Percentiles rank a stretch among this genome's conserved stretches.
phyloP scores from a whole-genome alignment of 2,113 vertebrate species.

The Anseranas semipalmata region DNA sequence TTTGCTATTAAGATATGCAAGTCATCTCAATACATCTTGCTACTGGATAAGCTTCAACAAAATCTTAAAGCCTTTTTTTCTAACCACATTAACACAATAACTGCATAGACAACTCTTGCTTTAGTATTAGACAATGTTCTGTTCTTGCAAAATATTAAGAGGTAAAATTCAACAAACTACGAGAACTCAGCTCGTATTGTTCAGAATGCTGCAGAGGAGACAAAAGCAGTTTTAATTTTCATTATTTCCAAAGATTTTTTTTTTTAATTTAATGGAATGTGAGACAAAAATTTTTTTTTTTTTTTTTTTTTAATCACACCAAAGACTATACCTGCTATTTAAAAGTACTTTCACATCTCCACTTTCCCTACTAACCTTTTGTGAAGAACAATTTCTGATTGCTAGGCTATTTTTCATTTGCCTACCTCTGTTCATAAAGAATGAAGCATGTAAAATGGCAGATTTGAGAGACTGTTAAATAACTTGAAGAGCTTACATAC shows the following conservation, averaged over 20 bases:
- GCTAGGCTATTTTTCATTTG: slow-evolving; percentile 63
- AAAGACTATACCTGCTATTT: slow-evolving; percentile 28
- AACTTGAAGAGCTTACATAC: slow-evolving; percentile 49
- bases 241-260: background rate
- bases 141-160: slow-evolving; percentile 25
- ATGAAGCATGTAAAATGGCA: slow-evolving; percentile 25
- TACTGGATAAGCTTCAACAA: slow-evolving; percentile 50
- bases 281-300: background rate
- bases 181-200: background rate
- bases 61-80: slow-evolving; percentile 13
- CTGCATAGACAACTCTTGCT: background rate
- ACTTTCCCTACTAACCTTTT: slow-evolving; percentile 48
- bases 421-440: slow-evolving; percentile 47
- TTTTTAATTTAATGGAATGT: slow-evolving; percentile 10
- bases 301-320: background rate
- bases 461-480: slow-evolving; percentile 54
- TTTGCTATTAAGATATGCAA: slow-evolving; percentile 63
- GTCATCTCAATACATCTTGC: slow-evolving; percentile 49
- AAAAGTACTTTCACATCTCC: slow-evolving; percentile 43
- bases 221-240: slow-evolving; percentile 31
- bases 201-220: background rate
- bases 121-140: background rate
- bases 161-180: slow-evolving; percentile 7
- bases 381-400: slow-evolving; percentile 66
- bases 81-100: slow-evolving; percentile 34